These are phyloP conservation scores for Ptychodera flava DNA, from an alignment of 35 echinoderm and acorn worm species.

Conservation along the genomic window DNA sequence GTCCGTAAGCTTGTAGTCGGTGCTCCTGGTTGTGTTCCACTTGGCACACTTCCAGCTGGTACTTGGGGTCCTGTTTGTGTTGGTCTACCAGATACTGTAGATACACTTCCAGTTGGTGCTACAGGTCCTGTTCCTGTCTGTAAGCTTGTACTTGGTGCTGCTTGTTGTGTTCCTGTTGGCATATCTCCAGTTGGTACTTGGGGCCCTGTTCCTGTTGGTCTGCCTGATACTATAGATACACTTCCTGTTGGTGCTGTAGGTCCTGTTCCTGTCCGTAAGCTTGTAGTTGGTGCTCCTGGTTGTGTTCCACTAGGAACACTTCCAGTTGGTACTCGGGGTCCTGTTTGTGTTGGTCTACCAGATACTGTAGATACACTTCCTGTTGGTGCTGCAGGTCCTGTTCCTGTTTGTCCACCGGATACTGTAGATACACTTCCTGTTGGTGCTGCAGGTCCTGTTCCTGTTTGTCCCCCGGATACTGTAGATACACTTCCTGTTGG, in stretches of 20 bases:
- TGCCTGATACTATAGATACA: too few species aligned
- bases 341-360: not conserved
- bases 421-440: not conserved
- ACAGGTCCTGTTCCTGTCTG: not conserved
- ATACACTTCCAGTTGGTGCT: not conserved
- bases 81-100: not conserved
- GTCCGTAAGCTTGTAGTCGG: not conserved
- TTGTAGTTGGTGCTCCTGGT: not conserved
- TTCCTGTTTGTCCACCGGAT: not conserved
- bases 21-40: not conserved
- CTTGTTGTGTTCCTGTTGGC: not conserved
- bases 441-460: not conserved
- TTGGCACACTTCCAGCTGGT: not conserved
- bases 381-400: not conserved
- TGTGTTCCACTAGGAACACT: not conserved
- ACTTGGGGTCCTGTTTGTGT: not conserved
- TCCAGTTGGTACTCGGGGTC: not conserved
- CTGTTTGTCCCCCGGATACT: not conserved
- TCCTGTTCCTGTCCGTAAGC: not conserved
- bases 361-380: too few species aligned
- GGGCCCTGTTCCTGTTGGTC: not conserved
- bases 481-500: not conserved
- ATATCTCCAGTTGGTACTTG: not conserved
- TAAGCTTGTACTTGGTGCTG: not conserved
- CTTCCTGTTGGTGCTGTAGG: too few species aligned